phyloP scores from a whole-genome alignment of 2,797 vertebrate genomes.

The Scleropages formosus region DNA sequence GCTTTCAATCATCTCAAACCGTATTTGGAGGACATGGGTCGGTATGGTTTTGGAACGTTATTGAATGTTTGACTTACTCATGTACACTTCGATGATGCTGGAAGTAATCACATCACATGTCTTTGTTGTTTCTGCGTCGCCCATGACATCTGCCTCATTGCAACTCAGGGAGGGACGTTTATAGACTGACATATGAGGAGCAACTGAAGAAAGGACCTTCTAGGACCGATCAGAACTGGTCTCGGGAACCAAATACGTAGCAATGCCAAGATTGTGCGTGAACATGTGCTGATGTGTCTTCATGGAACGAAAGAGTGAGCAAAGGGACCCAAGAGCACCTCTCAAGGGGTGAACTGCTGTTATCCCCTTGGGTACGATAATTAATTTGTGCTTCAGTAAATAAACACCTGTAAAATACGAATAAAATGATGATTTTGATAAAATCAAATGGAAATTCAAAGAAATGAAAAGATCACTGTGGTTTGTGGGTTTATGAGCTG shows the following conservation, averaged over 20 bases:
- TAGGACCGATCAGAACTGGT: neutral
- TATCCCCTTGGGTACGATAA: too few species aligned
- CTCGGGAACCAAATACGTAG: neutral
- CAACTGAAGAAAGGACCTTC: neutral
- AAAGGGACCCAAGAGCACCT: too few species aligned
- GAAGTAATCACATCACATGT: slow-evolving; percentile 87
- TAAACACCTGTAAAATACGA: too few species aligned
- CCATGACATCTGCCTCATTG: slow-evolving; percentile 81
- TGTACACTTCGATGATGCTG: slow-evolving; percentile 80
- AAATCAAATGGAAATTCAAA: too few species aligned
- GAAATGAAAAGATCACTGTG: too few species aligned
- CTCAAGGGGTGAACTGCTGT: too few species aligned
- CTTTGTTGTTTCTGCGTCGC: slow-evolving; percentile 76
- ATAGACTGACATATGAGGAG: neutral
- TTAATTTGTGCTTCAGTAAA: too few species aligned
- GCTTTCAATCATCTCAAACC: slow-evolving; percentile 99
- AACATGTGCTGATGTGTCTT: neutral
- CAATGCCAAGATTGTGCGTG: neutral
- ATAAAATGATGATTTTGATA: too few species aligned
- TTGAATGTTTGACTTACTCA: slow-evolving; percentile 84
- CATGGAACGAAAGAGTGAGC: neutral
- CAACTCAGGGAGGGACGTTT: slow-evolving; percentile 56
- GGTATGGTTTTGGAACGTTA: slow-evolving; percentile 83
- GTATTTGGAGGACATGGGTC: slow-evolving; percentile 90
- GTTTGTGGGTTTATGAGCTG: too few species aligned